These are phyloP conservation scores for Eutrigla gurnardus DNA, from an alignment of 2,797 vertebrate genomes.

Conservation along the genomic window DNA sequence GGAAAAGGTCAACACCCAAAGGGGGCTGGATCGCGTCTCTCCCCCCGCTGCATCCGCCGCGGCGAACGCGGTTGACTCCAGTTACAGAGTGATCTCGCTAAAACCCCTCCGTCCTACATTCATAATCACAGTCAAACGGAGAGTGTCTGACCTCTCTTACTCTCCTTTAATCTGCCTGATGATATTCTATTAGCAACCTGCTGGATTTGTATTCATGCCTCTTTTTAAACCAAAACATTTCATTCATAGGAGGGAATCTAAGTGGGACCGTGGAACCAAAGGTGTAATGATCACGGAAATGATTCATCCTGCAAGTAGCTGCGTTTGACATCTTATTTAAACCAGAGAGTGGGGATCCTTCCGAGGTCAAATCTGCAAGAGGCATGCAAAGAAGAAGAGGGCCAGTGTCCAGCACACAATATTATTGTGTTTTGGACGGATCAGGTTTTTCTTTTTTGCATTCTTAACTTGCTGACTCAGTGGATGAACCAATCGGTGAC, in stretches of 20 bases:
- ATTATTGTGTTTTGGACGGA: background rate
- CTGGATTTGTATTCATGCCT: conserved; percentile 39
- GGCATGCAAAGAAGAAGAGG: background rate
- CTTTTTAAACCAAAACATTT: conserved; percentile 33
- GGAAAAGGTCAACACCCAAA: conserved; percentile 67
- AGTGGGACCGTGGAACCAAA: background rate
- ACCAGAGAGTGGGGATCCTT: background rate
- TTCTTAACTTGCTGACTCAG: background rate
- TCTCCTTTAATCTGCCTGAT: conserved; percentile 61
- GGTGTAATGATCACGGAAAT: conserved; percentile 1
- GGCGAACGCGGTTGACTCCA: conserved; percentile 29
- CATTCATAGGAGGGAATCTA: background rate
- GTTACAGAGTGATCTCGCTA: conserved; percentile 43
- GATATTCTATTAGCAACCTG: conserved; percentile 53
- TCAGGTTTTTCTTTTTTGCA: background rate
- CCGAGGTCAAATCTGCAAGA: background rate
- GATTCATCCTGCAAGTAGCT: conserved; percentile 10
- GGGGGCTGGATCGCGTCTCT: conserved; percentile 35
- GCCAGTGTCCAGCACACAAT: background rate
- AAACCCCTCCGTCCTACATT: conserved; percentile 62
- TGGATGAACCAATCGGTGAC: background rate
- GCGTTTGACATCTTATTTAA: background rate
- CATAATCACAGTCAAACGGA: conserved; percentile 60
- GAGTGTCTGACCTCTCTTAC: conserved; percentile 50
- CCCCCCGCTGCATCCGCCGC: conserved; percentile 1